phyloP scores from a whole-genome alignment of 2,888 invertebrate genomes.

The Drosophila suboccidentalis region DNA sequence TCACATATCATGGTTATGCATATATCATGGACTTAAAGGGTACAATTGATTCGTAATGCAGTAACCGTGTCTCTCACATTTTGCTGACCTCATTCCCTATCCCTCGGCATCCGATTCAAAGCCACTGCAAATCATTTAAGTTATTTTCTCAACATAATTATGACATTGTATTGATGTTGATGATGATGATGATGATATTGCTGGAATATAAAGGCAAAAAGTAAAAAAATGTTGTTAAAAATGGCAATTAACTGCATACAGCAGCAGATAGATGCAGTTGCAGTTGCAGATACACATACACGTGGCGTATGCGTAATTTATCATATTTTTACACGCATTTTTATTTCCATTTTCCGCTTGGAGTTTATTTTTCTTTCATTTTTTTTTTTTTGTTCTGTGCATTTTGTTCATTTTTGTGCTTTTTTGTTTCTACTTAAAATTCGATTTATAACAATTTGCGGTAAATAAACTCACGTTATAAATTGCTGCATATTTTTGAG shows the following conservation, averaged over 20 bases:
- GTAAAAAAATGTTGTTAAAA: slow-evolving; percentile 60
- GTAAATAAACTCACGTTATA: slow-evolving; percentile 76
- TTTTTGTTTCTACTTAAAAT: slow-evolving; percentile 67
- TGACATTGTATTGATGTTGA: slow-evolving; percentile 38
- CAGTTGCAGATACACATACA: slow-evolving; percentile 19
- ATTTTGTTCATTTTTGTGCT: slow-evolving; percentile 5
- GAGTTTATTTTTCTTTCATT: slow-evolving; percentile 12
- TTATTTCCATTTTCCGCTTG: slow-evolving; percentile 65
- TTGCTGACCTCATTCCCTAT: slow-evolving; percentile 24
- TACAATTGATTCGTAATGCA: slow-evolving; percentile 38
- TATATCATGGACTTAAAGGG: slow-evolving; percentile 15
- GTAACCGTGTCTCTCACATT: slow-evolving; percentile 23
- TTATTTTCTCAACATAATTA: slow-evolving; percentile 52
- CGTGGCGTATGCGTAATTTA: slow-evolving; percentile 73
- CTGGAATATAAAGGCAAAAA: slow-evolving; percentile 18
- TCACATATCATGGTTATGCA: slow-evolving; percentile 3
- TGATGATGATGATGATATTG: slow-evolving; percentile 36
- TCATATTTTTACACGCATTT: slow-evolving; percentile 71
- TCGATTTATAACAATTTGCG: slow-evolving; percentile 82
- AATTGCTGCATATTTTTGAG: slow-evolving; percentile 63
- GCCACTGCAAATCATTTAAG: slow-evolving; percentile 45
- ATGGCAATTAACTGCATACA: slow-evolving; percentile 70
- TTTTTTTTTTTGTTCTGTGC: background rate
- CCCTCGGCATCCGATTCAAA: slow-evolving; percentile 1
- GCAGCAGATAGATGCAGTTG: slow-evolving; percentile 9